Base-by-base conservation (phyloP, 2,113 vertebrate genomes). In the Psittacula cyanocephala region DNA sequence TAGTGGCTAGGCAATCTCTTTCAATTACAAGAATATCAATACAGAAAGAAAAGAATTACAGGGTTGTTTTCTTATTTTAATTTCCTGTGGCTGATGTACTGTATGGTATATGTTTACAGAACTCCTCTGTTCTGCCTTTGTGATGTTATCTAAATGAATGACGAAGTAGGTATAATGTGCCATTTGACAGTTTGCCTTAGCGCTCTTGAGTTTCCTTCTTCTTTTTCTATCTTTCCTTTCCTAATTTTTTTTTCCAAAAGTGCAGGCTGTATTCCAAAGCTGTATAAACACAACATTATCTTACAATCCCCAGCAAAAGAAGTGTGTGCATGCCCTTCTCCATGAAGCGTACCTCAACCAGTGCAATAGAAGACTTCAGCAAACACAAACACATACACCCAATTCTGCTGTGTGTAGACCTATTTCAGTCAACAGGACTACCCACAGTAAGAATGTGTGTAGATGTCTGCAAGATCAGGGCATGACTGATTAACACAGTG, bases 251-350 rank as follows among this genome's bases (percentile, higher is more conserved):
- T 55, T 25, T 22, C 7, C 82, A 78, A 89, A 91, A 94, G 49
- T 33, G n/a, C 96, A 97, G 96, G 96, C 95, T 97, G 93, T 98
- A 95, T 96, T 97, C 96, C 96, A 98, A 98, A 98, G 97, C 98
- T 98, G 98, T 97, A 95, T 97, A 89, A 97, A 96, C 98, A 97
- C 98, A 98, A 98, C 98, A 98, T 98, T 98, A 92, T 98, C 98
- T 98, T 97, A 95, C 89, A 91, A 89, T 81, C 96, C 97, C 97
- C 95, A 90, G 82, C 49, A 70, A 92, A 67, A 87, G 87, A 89
- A 86, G 92, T 18, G 81, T 88, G 44, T 68, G 57, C 44, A 91
- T 93, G 68, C 67, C 85, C 85, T 95, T 95, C 92, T 91, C 49
- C 9, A 8, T 81, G 75, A 94, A 86, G 35, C 0, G 4, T 76